Base-by-base conservation (phyloP, 2,888 invertebrate species). In the Drosophila lacicola region DNA sequence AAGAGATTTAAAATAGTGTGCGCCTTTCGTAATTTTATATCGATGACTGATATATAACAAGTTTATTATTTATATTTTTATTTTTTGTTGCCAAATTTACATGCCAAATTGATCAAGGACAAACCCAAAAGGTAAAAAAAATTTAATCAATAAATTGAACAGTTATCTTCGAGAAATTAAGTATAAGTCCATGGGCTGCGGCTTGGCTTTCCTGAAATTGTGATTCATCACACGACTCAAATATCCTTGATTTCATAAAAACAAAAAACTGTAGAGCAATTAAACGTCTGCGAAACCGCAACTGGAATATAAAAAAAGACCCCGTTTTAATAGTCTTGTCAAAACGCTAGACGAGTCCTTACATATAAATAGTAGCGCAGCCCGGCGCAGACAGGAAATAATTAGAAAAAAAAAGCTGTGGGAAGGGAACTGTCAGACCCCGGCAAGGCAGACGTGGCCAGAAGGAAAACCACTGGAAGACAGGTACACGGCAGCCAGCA, bases 371-470 rank as follows among this genome's bases (percentile, higher is more conserved):
- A 57, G 25, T 13, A 25, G 34, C 21, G 17, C 19, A 45, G 50
- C 56, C 49, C 10, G 8, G 39, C 34, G 19, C 44, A 36, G 53
- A 29, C 41, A 9, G 57, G 50, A 75, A 56, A 63, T 78, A 73
- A 70, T 78, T 79, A 73, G 39, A 78, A 69, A 63, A 71, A 69
- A 63, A 74, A 66, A 69, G 64, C 57, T 39, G 51, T 21, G 51
- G 47, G 49, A 47, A 25, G 51, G 36, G 36, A 44, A 46, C 54
- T 53, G 21, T 33, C 50, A 60, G 47, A 25, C 41, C 14, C 36
- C 36, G 4, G 5, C n/a, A 19, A 14, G 3, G 41, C 17, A 25
- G 25, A 19, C 17, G 44, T 39, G 36, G 45, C n/a, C 6, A 37
- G 14, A 11, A 17, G n/a, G 8, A 33, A 74, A 74, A 57, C 70